Base-by-base conservation (phyloP, 1,140 invertebrate species). In the Saxidomus purpurata region DNA sequence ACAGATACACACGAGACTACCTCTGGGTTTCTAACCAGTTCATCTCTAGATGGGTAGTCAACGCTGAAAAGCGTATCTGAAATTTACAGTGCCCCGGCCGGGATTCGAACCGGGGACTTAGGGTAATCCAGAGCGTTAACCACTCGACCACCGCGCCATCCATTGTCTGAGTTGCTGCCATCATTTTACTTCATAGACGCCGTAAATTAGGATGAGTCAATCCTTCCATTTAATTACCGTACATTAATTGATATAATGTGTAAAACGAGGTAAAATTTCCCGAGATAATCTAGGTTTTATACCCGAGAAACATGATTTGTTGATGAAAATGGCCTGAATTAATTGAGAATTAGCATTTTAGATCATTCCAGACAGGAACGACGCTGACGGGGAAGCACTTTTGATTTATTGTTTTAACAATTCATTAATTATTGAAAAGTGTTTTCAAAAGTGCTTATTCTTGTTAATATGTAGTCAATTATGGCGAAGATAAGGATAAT, bases 201-300 rank as follows among this genome's bases (percentile, higher is more conserved):
- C 28, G 38, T 71, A 71, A 36, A 71, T 38, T 19, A 71, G 8
- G 15, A 40, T 71, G 67, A 71, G 43, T 79, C 76, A 52, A 79
- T 49, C 40, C 49, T 34, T 52, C 43, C 22, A 25, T 55, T 79
- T 79, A 55, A 52, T 79, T 47, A 47, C 76, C 40, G 76, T 47
- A 55, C 40, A 79, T 79, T 61, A 82, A 82, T 82, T 82, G 80
- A 82, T 63, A 82, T 61, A 61, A 82, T 82, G 59, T 82, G 80
- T 82, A 82, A 4, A 71, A 61, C 59, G 38, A 61, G 34, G 59
- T 59, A 59, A 43, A 82, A 82, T 82, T 63, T 82, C 80, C 80
- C n/a, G 80, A 82, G 80, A 82, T 82, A 82, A 82, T 82, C 80
- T 82, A 38, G 25, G 80, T 82, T 82, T 82, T 82, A 82, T 82